A percentile compares a stretch with the other conserved stretches of the same genome.
Evolutionary conservation across 2,888 invertebrate species (phyloP).

Genomic region (Strigamia transsilvanica): DNA sequence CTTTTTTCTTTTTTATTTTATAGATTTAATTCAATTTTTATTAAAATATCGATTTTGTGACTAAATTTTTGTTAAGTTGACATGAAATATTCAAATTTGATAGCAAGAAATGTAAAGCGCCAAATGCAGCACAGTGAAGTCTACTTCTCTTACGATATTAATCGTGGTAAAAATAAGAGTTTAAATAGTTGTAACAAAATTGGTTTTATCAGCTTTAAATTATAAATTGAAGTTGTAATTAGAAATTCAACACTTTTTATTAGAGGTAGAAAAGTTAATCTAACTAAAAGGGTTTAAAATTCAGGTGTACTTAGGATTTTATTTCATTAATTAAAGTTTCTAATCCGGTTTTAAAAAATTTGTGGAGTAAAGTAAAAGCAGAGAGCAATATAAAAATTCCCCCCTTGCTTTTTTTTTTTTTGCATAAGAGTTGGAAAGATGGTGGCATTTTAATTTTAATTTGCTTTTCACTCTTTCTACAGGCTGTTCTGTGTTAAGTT

Average conservation of each 20-base stretch:
- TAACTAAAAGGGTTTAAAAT: constrained; percentile 13
- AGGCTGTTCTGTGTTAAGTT: constrained; percentile 32
- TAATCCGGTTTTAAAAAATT: background rate
- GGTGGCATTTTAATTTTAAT: constrained; percentile 23
- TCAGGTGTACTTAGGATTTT: constrained; percentile 6
- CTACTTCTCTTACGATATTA: too few relatives aligned
- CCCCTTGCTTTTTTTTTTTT: background rate
- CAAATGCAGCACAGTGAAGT: too few relatives aligned
- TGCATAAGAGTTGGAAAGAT: background rate
- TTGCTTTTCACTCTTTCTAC: constrained; percentile 26
- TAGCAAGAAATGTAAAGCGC: too few relatives aligned
- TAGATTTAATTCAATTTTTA: too few relatives aligned
- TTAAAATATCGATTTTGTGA: too few relatives aligned
- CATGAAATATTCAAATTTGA: too few relatives aligned
- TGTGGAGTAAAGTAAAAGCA: background rate
- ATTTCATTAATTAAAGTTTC: background rate
- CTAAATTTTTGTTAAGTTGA: too few relatives aligned
- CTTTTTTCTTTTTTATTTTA: too few relatives aligned
- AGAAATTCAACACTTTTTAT: background rate
- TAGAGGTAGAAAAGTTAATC: background rate
- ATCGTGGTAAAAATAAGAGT: too few relatives aligned
- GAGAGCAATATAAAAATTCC: background rate
- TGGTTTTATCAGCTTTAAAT: background rate
- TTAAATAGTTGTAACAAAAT: too few relatives aligned
- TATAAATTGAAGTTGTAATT: background rate